Evolutionary conservation across 2,888 invertebrate genomes (phyloP), one percentile per base, ranked within the genome.

Genomic region (Eupithecia inturbata): DNA sequence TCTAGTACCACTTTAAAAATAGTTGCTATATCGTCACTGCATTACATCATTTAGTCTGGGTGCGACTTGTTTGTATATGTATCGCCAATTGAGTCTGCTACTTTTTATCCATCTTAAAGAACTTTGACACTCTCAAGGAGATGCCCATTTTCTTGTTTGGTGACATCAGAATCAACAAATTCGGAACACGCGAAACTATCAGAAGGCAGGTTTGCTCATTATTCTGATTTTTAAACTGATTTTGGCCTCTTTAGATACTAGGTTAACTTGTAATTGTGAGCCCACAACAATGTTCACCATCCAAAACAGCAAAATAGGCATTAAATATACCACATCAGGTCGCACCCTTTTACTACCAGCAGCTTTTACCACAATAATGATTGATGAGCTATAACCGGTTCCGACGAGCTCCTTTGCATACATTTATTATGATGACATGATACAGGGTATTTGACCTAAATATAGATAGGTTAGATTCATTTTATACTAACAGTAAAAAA

Each of bases 381-480:
- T 91, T 91, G 91, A 93, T 92, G 90, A 84, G 77, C 82, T 82
- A 83, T 85, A 85, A 87, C 90, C 90, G 90, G 87, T 88, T 85
- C 78, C 71, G 84, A 82, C 87, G 83, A 89, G 87, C 87, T 84
- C 81, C 33, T 76, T 72, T 69, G 36, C 72, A 85, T 76, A 16
- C 71, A 72, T 76, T 76, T 74, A 72, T 71, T 64, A 66, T n/a
- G 41, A 72, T 62, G 67, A 63, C 36, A 69, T 66, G 33, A 22
- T 31, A 41, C 31, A 66, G 76, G 45, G 49, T 67, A 39, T 77
- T 66, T 70, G 74, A 74, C 74, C 74, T 66, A 60, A 70, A 76
- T 63, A 33, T 33, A 33, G 31, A 63, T n/a, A n/a, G 31, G 31
- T 31, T 33, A 63, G 63, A 22, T 33, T 33, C 22, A 33, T 64